These are phyloP conservation scores for Clostera curtula DNA, from an alignment of 2,888 invertebrate genomes.

Conservation along the genomic window DNA sequence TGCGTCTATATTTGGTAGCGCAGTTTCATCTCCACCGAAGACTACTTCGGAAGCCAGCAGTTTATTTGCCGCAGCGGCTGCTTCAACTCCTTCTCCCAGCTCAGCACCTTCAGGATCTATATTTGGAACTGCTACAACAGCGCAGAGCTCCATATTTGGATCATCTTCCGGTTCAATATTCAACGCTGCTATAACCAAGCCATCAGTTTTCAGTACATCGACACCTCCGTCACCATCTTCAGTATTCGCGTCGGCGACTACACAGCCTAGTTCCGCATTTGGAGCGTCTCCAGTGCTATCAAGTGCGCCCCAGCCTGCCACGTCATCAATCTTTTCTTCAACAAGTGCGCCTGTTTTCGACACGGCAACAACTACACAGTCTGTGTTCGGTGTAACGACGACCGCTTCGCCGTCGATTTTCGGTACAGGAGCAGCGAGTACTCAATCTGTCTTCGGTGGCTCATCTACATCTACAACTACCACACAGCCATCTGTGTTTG, in stretches of 20 bases:
- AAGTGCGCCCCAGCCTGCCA: constrained; percentile 14
- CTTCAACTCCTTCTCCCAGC: constrained; percentile 14
- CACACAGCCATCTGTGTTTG: constrained; percentile 24
- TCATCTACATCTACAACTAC: constrained; percentile 9
- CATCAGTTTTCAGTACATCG: constrained; percentile 26
- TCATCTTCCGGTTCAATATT: constrained; percentile 20
- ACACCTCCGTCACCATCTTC: constrained; percentile 26
- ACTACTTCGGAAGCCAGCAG: constrained; percentile 10
- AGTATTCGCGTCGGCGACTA: constrained; percentile 24
- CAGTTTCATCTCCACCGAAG: constrained; percentile 17
- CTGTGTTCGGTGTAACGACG: constrained; percentile 8
- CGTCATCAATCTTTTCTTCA: constrained; percentile 23
- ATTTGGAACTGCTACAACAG: constrained; percentile 16
- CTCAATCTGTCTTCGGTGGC: constrained; percentile 8
- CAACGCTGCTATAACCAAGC: constrained; percentile 18
- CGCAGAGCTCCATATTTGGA: constrained; percentile 20
- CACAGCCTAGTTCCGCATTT: constrained; percentile 16
- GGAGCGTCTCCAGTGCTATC: no score
- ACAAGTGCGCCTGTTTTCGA: constrained; percentile 26
- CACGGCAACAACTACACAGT: constrained; percentile 7
- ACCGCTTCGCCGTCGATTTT: constrained; percentile 27
- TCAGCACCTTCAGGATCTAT: constrained; percentile 20
- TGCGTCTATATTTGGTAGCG: constrained; percentile 27
- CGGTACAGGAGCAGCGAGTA: constrained; percentile 14
- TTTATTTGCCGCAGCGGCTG: constrained; percentile 11